phyloP scores from a whole-genome alignment of 2,888 invertebrate genomes.

The Selenia dentaria region DNA sequence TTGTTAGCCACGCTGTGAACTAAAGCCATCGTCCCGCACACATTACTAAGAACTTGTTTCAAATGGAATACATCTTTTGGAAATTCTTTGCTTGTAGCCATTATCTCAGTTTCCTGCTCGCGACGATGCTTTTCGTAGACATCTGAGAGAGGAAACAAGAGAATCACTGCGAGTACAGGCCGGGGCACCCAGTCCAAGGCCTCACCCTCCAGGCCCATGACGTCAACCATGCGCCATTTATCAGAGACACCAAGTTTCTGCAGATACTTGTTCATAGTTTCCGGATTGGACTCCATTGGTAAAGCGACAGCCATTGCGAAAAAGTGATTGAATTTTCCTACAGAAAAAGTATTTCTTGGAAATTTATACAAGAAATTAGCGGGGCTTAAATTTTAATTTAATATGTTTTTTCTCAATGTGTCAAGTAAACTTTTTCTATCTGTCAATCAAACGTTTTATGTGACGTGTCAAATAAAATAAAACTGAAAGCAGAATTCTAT shows the following conservation, averaged over 20 bases:
- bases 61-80: conserved; percentile 91
- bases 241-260: conserved; percentile 91
- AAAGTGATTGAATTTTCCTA: too few relatives aligned
- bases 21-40: conserved; percentile 97
- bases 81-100: conserved; percentile 79
- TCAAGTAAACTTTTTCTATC: too few relatives aligned
- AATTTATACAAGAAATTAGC: too few relatives aligned
- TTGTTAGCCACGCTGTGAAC: conserved; percentile 97
- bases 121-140: conserved; percentile 88
- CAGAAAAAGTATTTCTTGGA: too few relatives aligned
- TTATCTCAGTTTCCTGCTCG: conserved; percentile 86
- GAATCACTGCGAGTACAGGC: conserved; percentile 93
- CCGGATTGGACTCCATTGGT: conserved; percentile 85
- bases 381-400: too few relatives aligned
- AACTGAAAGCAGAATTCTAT: neutral
- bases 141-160: conserved; percentile 94
- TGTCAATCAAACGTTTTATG: neutral
- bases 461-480: neutral
- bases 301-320: conserved; percentile 55
- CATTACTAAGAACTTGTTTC: conserved; percentile 95
- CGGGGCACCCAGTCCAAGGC: conserved; percentile 92
- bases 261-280: conserved; percentile 88
- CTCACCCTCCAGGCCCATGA: conserved; percentile 95
- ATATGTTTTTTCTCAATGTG: too few relatives aligned
- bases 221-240: conserved; percentile 94